Base-by-base conservation (phyloP, 35 echinoderm and acorn worm species). In the Holothuria glaberrima region DNA sequence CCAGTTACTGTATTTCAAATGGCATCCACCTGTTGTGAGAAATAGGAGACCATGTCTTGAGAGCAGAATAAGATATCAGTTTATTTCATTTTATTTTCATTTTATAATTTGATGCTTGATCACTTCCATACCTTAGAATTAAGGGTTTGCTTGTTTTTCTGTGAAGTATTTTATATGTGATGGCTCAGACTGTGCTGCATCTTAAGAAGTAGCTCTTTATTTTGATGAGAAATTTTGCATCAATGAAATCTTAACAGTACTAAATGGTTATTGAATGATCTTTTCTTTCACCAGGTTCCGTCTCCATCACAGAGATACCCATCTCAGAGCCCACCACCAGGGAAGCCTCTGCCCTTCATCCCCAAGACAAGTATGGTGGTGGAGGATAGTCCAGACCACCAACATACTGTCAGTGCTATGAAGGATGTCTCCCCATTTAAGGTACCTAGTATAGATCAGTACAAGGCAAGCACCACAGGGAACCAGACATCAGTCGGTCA, bases 391-490 rank as follows among this genome's bases (percentile, higher is more conserved):
- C 18, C 62, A 6, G 38, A 67, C 1, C 32, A 65, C 46, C 85
- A 87, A 58, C 61, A 71, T 25, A 1, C 33, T 17, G n/a, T n/a
- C 9, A 46, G 80, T 34, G 57, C 25, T 18, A 58, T 50, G 13
- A 87, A 44, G 12, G 35, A 87, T 35, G 44, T 68, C n/a, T 30
- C 80, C 87, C 71, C 77, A 19, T 96, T 96, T 52, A 96, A 96
- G 56, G 92, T 93, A 59, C 94, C 94, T 26, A 91, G 90, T 56
- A 96, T 96, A 46, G 83, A 93, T 20, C 91, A 92, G 71, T 89
- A 90, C 91, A 90, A 90, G 82, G 88, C 86, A 30, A 90, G 89
- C 48, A 69, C 65, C 57, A 84, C 54, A 20, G 80, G 80, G 21
- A 84, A n/a, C 30, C 41, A 87, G 25, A n/a, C 63, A 12, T 70